A percentile compares a stretch with the other conserved stretches of the same genome.
These are phyloP conservation scores for Phalanger gymnotis DNA, from an alignment of 2,797 vertebrate genomes.

Conservation along the genomic window DNA sequence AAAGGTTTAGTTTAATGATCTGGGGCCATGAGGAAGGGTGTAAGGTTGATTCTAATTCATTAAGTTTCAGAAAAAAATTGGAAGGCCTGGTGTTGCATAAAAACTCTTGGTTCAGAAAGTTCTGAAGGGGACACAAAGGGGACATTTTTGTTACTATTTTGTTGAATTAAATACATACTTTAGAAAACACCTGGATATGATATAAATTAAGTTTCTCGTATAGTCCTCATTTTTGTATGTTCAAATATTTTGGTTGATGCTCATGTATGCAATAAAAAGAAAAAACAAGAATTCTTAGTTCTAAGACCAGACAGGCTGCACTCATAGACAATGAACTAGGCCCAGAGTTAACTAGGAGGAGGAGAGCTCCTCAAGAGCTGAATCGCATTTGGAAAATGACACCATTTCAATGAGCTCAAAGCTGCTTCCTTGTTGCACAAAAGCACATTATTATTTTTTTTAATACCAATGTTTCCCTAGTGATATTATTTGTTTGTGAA, in stretches of 20 bases:
- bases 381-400: not conserved
- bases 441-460: not conserved
- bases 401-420: not conserved
- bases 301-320: not conserved
- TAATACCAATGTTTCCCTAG: not conserved
- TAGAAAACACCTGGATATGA: not conserved
- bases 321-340: not conserved
- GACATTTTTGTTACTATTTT: not conserved
- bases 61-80: not conserved
- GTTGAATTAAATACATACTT: not conserved
- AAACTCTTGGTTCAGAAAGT: not conserved
- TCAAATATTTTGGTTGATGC: not conserved
- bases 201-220: not conserved
- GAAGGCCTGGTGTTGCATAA: not conserved
- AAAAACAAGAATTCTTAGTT: not conserved
- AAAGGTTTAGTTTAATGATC: not conserved
- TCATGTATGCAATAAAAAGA: not conserved
- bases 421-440: not conserved
- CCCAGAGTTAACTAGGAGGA: not conserved
- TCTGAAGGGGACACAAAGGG: not conserved
- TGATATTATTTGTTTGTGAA: not conserved
- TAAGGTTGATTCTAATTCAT: not conserved
- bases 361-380: not conserved
- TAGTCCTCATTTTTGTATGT: not conserved
- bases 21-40: not conserved